phyloP scores from a whole-genome alignment of 2,888 invertebrate genomes.

The Boloria selene region DNA sequence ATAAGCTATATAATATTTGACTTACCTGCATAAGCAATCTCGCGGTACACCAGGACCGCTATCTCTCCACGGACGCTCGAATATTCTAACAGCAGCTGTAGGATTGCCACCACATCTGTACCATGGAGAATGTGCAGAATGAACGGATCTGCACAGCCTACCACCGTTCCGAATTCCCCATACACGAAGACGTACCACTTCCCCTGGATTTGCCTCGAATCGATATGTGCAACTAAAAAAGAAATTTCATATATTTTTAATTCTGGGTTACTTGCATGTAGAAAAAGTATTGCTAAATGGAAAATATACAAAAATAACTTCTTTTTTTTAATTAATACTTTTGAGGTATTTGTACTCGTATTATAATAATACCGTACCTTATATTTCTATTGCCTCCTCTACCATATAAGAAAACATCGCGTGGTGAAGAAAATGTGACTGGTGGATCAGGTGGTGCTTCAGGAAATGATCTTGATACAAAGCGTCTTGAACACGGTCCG shows the following conservation, averaged over 20 bases:
- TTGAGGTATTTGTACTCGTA: no score
- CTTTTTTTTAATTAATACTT: no score
- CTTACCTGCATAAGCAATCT: slow-evolving; percentile 89
- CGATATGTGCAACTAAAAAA: slow-evolving; percentile 89
- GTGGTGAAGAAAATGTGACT: slow-evolving; percentile 89
- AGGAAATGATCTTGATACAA: slow-evolving; percentile 84
- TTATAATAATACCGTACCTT: slow-evolving; percentile 85
- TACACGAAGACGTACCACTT: slow-evolving; percentile 89
- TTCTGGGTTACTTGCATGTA: no score
- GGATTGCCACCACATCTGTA: slow-evolving; percentile 87
- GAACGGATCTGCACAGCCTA: slow-evolving; percentile 81
- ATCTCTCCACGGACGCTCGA: slow-evolving; percentile 87
- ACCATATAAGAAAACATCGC: slow-evolving; percentile 93
- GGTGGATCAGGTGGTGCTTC: slow-evolving; percentile 84
- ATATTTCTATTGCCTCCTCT: slow-evolving; percentile 92
- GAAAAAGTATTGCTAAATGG: no score
- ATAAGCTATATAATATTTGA: neutral
- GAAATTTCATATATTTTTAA: no score
- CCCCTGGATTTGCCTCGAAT: slow-evolving; percentile 92
- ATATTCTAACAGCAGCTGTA: slow-evolving; percentile 87
- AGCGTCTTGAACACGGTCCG: slow-evolving; percentile 89
- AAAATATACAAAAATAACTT: no score
- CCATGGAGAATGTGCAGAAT: slow-evolving; percentile 85
- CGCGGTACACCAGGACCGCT: slow-evolving; percentile 85
- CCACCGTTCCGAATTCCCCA: slow-evolving; percentile 87